Percentiles rank a stretch among this genome's conserved stretches.
Evolutionary conservation across 2,888 invertebrate genomes (phyloP).

Genomic region (Dryocosmus kuriphilus): DNA sequence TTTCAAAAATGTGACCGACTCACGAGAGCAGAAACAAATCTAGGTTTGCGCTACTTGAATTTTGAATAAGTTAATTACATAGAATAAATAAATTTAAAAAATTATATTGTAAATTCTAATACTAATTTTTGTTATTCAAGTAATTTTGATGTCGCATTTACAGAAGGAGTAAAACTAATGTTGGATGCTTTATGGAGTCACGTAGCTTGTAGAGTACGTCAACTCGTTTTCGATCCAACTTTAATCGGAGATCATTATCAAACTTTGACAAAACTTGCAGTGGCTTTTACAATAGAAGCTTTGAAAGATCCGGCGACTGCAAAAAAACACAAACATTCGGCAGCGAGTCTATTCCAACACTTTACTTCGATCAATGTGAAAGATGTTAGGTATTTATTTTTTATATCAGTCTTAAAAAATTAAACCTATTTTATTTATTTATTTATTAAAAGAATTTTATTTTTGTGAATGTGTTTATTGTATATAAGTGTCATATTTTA

Average conservation of each 20-base stretch:
- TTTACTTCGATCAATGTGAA: conserved; percentile 72
- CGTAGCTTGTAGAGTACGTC: conserved; percentile 70
- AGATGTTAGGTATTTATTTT: conserved; percentile 67
- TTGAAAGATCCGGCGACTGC: conserved; percentile 66
- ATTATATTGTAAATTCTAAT: background rate
- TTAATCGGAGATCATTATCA: conserved; percentile 63
- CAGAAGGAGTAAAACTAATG: conserved; percentile 61
- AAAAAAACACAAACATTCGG: conserved; percentile 69
- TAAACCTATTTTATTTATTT: background rate
- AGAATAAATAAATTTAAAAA: too few species aligned
- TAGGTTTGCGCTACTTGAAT: conserved; percentile 55
- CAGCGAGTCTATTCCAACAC: conserved; percentile 70
- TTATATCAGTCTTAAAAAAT: background rate
- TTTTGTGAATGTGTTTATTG: background rate
- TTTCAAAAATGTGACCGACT: conserved; percentile 66
- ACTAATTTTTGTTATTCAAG: background rate
- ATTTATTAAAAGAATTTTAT: background rate
- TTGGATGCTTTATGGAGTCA: conserved; percentile 71
- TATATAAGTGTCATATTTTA: conserved; percentile 53
- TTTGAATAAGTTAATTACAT: background rate
- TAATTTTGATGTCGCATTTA: conserved; percentile 30
- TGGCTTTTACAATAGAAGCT: conserved; percentile 71
- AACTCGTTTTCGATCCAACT: conserved; percentile 67
- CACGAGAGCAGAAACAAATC: conserved; percentile 45
- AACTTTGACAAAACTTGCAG: conserved; percentile 70